Base-by-base conservation (phyloP, 1,140 invertebrate species). In the Drosophila saltans region DNA sequence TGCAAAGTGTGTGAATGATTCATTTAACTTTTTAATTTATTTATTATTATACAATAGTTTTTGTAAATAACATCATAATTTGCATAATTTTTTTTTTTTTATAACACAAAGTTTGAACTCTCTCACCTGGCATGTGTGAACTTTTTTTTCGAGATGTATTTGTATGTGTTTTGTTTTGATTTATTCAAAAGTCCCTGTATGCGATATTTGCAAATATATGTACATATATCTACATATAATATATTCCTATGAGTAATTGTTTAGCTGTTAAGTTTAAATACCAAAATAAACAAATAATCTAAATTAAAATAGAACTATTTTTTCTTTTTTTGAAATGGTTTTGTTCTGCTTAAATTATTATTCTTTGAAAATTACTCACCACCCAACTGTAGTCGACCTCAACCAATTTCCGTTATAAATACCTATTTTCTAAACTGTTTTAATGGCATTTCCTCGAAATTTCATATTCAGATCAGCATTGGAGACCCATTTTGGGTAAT, bases 171-270 rank as follows among this genome's bases (percentile, higher is more conserved):
- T 75, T 69, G 84, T 78, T 89, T 89, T 89, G 84, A 89, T 80
- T 78, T 81, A 81, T 79, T 89, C 81, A 81, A 89, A 89, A 86
- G 77, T 69, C 74, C 70, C 59, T 89, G 84, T 89, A 89, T 89
- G 84, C 84, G 84, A 89, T 89, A 89, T 89, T 89, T 89, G 84
- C 84, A 89, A 89, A 69, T 61, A 71, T 57, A 75, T 78, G 72
- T 60, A 62, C 66, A 66, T 76, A 30, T 10, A 56, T 45, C 28
- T 48, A 74, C 65, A 72, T 64, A 69, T 21, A 64, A 64, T 41
- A 75, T 67, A 21, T 48, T 56, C 63, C 58, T 59, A 30, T 69
- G n/a, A 59, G 36, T 39, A 33, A 59, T 40, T 59, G 57, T 59
- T 59, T 39, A 59, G 21, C 33, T 59, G 24, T 9, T 59, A 59